Conservation (phyloP, 2,888 invertebrate species). For the Orchesella flavescens region DNA sequence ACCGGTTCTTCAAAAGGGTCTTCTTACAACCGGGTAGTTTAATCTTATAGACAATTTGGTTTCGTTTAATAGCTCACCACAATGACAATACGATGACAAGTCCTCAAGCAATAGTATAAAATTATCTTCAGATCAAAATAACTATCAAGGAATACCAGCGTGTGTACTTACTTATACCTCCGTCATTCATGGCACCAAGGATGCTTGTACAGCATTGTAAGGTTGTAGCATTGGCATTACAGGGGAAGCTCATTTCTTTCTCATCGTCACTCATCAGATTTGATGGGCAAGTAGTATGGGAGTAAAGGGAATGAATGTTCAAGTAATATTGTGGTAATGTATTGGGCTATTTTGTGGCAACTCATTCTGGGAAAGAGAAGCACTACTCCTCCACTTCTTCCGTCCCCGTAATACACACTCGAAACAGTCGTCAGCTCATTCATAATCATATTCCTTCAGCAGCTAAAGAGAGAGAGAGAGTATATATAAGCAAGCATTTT, state of each 20-base stretch:
- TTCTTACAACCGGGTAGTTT: slow-evolving; percentile 33
- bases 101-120: slow-evolving; percentile 39
- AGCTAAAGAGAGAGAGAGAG: not conserved
- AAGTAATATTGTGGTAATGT: slow-evolving; percentile 29
- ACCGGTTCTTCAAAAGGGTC: not conserved
- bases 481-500: not conserved
- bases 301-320: not conserved
- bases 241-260: slow-evolving; percentile 18
- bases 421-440: not conserved
- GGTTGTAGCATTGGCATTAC: not conserved
- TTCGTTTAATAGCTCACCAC: slow-evolving; percentile 46
- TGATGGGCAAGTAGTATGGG: not conserved
- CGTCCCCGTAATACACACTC: not conserved
- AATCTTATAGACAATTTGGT: slow-evolving; percentile 54
- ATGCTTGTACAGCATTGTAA: not conserved
- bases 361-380: slow-evolving; percentile 2
- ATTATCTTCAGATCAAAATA: slow-evolving; percentile 44
- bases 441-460: slow-evolving; percentile 9
- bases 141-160: not conserved
- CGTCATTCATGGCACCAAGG: not conserved
- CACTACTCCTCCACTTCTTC: not conserved
- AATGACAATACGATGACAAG: slow-evolving; percentile 53
- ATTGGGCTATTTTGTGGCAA: slow-evolving; percentile 37
- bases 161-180: not conserved
- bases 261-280: slow-evolving; percentile 34